Evolutionary conservation across 1,140 invertebrate genomes (phyloP).

Genomic region (Drosophila sulfurigaster): DNA sequence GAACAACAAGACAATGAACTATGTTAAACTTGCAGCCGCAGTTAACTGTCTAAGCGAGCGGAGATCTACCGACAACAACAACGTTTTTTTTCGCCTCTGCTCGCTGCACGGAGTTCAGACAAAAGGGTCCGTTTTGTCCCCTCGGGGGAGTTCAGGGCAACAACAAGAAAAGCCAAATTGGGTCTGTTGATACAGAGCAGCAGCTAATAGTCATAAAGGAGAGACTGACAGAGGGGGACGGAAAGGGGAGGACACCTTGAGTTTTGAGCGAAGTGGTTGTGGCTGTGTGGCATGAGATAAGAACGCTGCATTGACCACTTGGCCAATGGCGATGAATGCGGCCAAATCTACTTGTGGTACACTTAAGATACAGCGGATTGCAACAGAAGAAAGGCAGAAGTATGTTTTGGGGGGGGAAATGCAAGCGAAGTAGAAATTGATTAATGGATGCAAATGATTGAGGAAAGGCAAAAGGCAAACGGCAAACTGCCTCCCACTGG

Average conservation of each 20-base stretch:
- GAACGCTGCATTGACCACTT: constrained; percentile 64
- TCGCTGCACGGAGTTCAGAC: constrained; percentile 32
- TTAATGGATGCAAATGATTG: constrained; percentile 83
- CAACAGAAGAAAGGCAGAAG: constrained; percentile 22
- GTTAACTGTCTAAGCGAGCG: constrained; percentile 43
- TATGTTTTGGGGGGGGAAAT: constrained; percentile 7
- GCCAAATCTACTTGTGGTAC: constrained; percentile 57
- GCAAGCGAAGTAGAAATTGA: constrained; percentile 66
- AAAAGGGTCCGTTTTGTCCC: constrained; percentile 55
- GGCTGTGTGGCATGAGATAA: constrained; percentile 73
- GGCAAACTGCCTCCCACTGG: constrained; percentile 15
- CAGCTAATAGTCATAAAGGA: constrained; percentile 55
- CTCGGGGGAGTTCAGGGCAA: constrained; percentile 39
- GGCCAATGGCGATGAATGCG: constrained; percentile 53
- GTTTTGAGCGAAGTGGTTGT: constrained; percentile 48
- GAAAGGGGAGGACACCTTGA: background rate
- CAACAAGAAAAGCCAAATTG: constrained; percentile 44
- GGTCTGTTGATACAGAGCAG: constrained; percentile 52
- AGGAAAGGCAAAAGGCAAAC: constrained; percentile 63
- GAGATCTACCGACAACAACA: constrained; percentile 41
- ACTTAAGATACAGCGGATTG: constrained; percentile 72
- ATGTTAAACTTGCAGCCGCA: constrained; percentile 66
- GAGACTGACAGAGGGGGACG: background rate
- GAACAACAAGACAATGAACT: constrained; percentile 78
- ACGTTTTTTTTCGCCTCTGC: constrained; percentile 34